Conservation (phyloP, 2,797 vertebrate species). For the Masticophis lateralis region DNA sequence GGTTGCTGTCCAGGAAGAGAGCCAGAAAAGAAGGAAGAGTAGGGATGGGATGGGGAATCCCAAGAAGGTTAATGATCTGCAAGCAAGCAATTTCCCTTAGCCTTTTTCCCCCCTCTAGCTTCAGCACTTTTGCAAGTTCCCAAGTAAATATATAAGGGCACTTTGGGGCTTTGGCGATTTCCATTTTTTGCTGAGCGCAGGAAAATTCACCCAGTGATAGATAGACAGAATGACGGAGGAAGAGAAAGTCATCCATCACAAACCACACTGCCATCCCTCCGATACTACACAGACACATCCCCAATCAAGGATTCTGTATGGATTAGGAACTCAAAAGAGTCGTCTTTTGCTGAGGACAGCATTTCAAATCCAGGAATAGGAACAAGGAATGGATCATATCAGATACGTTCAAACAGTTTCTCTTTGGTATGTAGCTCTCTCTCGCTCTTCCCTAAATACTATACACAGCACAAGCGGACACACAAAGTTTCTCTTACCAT, state of each 20-base stretch:
- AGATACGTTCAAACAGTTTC: too few relatives aligned
- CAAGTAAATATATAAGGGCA: conserved; percentile 56
- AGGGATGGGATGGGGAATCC: conserved; percentile 34
- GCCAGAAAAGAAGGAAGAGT: conserved; percentile 7
- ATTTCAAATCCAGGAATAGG: neutral
- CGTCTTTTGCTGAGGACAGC: neutral
- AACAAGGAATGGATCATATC: neutral
- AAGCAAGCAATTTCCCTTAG: conserved; percentile 59
- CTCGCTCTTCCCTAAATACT: neutral
- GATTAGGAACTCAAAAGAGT: conserved; percentile 14
- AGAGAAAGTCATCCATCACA: conserved; percentile 47
- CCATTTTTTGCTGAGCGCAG: conserved; percentile 43
- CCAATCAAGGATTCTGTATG: conserved; percentile 48
- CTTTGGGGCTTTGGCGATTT: conserved; percentile 48
- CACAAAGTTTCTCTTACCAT: neutral
- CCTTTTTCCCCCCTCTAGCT: conserved; percentile 39
- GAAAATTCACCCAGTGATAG: conserved; percentile 45
- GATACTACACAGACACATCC: conserved; percentile 1
- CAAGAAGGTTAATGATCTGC: conserved; percentile 62
- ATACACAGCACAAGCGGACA: neutral
- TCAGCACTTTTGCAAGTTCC: conserved; percentile 48
- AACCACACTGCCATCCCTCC: conserved; percentile 4
- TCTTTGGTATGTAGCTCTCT: neutral
- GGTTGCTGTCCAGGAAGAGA: conserved; percentile 79
- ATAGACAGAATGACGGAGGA: conserved; percentile 57